phyloP scores from a whole-genome alignment of 2,888 invertebrate species.

The Drosophila pseudotalamancana region DNA sequence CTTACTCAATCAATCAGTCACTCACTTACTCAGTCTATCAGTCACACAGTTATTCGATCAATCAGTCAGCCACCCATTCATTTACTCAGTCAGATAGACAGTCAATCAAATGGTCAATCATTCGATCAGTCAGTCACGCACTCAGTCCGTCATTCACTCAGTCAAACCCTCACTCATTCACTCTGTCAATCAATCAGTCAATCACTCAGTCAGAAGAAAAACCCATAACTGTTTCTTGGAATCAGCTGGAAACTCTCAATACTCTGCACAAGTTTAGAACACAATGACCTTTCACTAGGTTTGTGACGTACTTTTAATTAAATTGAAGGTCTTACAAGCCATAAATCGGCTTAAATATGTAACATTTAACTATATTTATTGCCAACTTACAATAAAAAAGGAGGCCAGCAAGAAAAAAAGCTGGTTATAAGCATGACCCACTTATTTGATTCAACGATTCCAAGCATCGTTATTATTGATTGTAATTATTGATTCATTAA shows the following conservation, averaged over 20 bases:
- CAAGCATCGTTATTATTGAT: slow-evolving; percentile 1
- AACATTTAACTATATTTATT: background rate
- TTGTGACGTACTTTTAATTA: background rate
- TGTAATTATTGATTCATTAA: background rate
- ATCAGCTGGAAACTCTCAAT: slow-evolving; percentile 12
- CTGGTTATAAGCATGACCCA: background rate
- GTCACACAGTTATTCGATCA: slow-evolving; percentile 1
- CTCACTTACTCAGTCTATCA: background rate
- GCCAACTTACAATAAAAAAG: no score
- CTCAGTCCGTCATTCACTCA: background rate
- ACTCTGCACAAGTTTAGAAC: background rate
- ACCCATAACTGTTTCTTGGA: background rate
- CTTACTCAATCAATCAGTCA: background rate
- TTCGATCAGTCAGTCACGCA: background rate
- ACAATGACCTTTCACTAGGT: background rate
- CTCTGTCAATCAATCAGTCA: no score
- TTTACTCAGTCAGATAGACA: slow-evolving; percentile 1
- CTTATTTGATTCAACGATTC: background rate
- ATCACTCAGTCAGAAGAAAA: background rate
- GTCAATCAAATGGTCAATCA: background rate
- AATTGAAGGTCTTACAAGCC: background rate
- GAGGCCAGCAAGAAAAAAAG: no score
- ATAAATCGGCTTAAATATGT: background rate
- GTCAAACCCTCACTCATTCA: background rate
- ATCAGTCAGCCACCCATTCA: background rate